phyloP scores from a whole-genome alignment of 2,797 vertebrate genomes.

The Eulemur coronatus region DNA sequence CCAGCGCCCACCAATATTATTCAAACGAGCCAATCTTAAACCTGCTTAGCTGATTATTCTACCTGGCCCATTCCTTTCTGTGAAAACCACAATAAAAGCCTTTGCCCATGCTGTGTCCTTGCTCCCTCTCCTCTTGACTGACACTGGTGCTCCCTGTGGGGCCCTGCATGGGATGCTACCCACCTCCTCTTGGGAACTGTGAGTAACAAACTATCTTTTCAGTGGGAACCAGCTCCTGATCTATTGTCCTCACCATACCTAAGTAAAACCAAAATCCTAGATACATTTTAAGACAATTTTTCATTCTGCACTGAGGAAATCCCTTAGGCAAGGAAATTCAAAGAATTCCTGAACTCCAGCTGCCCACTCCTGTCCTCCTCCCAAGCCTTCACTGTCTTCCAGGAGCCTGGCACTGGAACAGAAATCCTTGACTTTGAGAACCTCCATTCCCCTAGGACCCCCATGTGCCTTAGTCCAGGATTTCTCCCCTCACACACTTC shows the following conservation, averaged over 20 bases:
- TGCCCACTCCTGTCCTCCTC: background rate
- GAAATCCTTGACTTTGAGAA: background rate
- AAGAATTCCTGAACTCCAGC: background rate
- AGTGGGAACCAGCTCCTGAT: background rate
- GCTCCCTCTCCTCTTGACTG: background rate
- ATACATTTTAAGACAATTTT: background rate
- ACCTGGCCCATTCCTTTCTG: background rate
- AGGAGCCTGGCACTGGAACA: background rate
- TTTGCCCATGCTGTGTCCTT: background rate
- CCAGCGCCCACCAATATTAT: background rate
- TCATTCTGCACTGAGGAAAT: background rate
- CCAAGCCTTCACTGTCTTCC: background rate
- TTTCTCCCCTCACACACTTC: background rate
- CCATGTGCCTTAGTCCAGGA: background rate
- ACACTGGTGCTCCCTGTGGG: background rate
- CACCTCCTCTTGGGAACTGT: background rate
- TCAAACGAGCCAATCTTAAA: background rate
- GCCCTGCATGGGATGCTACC: too few relatives aligned
- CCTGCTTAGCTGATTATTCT: background rate
- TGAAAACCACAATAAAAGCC: background rate
- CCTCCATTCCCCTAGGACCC: background rate
- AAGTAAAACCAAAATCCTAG: background rate
- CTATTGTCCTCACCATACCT: background rate
- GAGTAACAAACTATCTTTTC: background rate
- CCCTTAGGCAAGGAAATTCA: background rate